Conservation (phyloP, 2,113 vertebrate genomes). For the Toxotes jaculatrix region DNA sequence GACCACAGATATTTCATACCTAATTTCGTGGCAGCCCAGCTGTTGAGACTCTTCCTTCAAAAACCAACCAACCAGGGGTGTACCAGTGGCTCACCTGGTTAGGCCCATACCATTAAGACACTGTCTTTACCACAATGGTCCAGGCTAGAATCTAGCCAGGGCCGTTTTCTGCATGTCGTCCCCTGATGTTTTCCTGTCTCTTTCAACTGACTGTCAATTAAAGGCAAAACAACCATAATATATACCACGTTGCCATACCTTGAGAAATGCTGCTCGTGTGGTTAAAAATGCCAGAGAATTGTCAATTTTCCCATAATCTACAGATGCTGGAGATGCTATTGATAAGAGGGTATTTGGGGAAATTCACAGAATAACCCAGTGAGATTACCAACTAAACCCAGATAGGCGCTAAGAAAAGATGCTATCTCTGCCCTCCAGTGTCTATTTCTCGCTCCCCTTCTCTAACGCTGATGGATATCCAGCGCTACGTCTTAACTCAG, state of each 20-base stretch:
- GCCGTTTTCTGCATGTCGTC: too few species aligned
- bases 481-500: constrained; percentile 71
- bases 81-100: too few species aligned
- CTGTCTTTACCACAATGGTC: too few species aligned
- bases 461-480: constrained; percentile 69
- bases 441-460: constrained; percentile 38
- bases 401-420: constrained; percentile 45
- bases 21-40: background rate
- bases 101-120: too few species aligned
- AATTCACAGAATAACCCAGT: constrained; percentile 32
- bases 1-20: too few species aligned
- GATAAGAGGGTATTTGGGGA: constrained; percentile 39
- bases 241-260: background rate
- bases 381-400: constrained; percentile 40
- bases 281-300: background rate
- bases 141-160: too few species aligned
- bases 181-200: too few species aligned
- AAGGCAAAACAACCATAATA: too few species aligned
- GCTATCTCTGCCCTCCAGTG: constrained; percentile 40
- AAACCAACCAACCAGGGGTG: background rate
- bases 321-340: constrained; percentile 28
- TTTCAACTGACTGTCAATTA: too few species aligned
- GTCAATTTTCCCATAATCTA: constrained; percentile 17
- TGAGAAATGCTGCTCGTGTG: background rate
- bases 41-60: background rate